A percentile compares a stretch with the other conserved stretches of the same genome.
These are phyloP conservation scores for Mungos mungo DNA, from an alignment of 2,113 vertebrate species.

Conservation along the genomic window DNA sequence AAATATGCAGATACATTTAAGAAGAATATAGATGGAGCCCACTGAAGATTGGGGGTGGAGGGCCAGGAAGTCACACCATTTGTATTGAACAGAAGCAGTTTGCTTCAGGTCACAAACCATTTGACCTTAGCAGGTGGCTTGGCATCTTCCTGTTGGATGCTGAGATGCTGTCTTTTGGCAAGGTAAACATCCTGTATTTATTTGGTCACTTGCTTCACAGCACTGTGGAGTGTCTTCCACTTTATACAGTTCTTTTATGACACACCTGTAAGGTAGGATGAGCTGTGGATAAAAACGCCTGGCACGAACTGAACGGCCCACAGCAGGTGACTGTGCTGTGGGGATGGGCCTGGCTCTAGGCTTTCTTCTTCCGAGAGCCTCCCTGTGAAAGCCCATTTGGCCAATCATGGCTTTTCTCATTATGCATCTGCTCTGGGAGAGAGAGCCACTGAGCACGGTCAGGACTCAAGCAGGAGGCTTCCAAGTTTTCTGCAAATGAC, in stretches of 20 bases:
- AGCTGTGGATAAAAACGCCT: background rate
- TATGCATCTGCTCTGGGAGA: constrained; percentile 10
- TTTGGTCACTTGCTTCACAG: background rate
- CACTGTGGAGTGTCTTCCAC: background rate
- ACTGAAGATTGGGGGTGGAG: background rate
- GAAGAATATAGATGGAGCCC: background rate
- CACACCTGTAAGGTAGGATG: background rate
- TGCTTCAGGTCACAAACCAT: background rate
- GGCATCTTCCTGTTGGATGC: background rate
- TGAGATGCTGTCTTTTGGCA: background rate
- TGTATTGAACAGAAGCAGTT: background rate
- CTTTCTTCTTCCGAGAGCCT: background rate
- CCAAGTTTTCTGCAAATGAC: background rate
- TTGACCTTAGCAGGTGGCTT: background rate
- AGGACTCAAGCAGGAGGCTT: background rate
- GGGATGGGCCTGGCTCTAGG: background rate
- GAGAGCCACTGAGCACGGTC: background rate
- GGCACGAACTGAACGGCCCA: background rate
- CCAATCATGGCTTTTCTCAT: background rate
- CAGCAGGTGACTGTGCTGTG: background rate
- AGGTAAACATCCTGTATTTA: background rate
- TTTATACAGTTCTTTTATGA: background rate
- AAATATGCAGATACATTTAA: background rate
- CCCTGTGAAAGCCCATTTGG: background rate
- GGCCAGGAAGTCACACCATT: background rate